phyloP scores from a whole-genome alignment of 2,797 vertebrate genomes.

The Miichthys miiuy region DNA sequence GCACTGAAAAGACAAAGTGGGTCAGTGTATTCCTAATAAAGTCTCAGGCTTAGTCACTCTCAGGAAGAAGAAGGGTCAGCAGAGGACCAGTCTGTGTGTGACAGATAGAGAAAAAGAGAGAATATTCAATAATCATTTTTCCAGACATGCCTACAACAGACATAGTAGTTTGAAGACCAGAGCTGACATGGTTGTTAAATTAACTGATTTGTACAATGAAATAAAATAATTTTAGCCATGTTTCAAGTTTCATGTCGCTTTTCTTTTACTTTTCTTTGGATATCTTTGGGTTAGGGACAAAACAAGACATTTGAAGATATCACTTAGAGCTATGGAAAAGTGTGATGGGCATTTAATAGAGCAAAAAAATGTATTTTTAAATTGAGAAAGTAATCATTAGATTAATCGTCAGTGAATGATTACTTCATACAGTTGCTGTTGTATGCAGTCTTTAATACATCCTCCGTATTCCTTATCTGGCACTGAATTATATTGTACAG shows the following conservation, averaged over 20 bases:
- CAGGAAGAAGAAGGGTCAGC: constrained; percentile 28
- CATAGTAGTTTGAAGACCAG: not conserved
- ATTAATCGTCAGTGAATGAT: not conserved
- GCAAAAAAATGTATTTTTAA: not conserved
- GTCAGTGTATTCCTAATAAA: constrained; percentile 70
- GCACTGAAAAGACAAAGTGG: constrained; percentile 56
- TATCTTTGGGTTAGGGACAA: not conserved
- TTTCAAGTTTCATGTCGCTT: not conserved
- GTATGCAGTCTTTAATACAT: not conserved
- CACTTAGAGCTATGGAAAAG: not conserved
- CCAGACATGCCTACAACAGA: constrained; percentile 6
- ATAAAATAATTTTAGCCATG: not conserved
- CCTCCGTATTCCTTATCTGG: not conserved
- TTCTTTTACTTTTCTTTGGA: not conserved
- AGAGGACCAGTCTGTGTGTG: constrained; percentile 5
- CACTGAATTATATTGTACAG: not conserved
- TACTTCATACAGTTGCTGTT: no score
- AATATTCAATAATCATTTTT: constrained; percentile 7
- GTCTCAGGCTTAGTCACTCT: constrained; percentile 69
- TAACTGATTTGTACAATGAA: not conserved
- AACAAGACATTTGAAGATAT: not conserved
- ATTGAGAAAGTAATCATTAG: not conserved
- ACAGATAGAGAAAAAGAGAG: not conserved
- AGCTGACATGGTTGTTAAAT: not conserved
- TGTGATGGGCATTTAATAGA: not conserved